A percentile compares a stretch with the other conserved stretches of the same genome.
These are phyloP conservation scores for Sarcophilus harrisii DNA, from an alignment of 2,797 vertebrate species.

Conservation along the genomic window DNA sequence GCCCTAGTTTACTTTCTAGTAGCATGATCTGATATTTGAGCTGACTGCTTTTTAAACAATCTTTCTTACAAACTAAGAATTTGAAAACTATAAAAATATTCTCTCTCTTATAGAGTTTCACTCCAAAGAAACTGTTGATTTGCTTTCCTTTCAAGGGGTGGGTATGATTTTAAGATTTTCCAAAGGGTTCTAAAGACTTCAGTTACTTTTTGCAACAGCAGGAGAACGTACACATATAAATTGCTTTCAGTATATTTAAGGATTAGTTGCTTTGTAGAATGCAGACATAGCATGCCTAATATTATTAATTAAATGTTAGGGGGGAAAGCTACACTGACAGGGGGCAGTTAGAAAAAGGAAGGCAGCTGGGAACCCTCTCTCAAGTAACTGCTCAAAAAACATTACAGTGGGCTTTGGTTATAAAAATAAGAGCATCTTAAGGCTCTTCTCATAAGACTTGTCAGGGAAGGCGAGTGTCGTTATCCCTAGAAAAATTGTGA, in stretches of 20 bases:
- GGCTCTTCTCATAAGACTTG: background rate
- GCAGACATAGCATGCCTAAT: background rate
- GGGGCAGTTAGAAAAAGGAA: background rate
- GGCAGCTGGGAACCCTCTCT: background rate
- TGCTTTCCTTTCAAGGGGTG: slow-evolving; percentile 43
- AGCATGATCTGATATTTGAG: background rate
- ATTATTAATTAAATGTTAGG: background rate
- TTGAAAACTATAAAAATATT: slow-evolving; percentile 40
- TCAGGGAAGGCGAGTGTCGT: background rate
- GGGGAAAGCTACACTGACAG: background rate
- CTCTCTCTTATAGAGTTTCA: background rate
- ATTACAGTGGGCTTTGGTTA: background rate
- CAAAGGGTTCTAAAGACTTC: background rate
- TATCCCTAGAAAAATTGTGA: background rate
- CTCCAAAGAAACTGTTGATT: slow-evolving; percentile 3
- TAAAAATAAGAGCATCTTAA: background rate
- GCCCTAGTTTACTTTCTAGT: background rate
- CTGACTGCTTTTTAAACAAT: slow-evolving; percentile 13
- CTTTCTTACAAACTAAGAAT: slow-evolving; percentile 43
- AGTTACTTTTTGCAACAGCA: background rate
- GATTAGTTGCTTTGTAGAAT: slow-evolving; percentile 24
- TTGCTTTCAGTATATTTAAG: background rate
- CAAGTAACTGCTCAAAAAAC: background rate
- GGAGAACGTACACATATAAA: background rate
- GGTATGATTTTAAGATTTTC: slow-evolving; percentile 33